A percentile compares a stretch with the other conserved stretches of the same genome.
phyloP scores from a whole-genome alignment of 1,140 invertebrate species.

The Cyphomyrmex costatus region DNA sequence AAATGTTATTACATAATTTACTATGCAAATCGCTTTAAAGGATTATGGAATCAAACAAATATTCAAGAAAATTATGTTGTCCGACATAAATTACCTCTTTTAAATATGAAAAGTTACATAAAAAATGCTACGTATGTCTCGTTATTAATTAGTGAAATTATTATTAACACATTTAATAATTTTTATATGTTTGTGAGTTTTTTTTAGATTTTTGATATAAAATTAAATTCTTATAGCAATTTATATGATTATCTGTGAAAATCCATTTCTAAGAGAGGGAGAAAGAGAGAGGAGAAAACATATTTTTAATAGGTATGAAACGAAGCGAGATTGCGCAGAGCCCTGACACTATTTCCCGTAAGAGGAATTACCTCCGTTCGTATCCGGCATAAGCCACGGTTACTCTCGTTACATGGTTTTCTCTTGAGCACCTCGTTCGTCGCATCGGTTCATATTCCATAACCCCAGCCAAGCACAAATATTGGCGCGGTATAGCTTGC shows the following conservation, averaged over 20 bases:
- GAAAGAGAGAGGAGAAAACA: constrained; percentile 26
- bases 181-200: neutral
- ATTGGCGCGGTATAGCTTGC: constrained; percentile 32
- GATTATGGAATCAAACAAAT: neutral
- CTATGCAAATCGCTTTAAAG: neutral
- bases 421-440: constrained; percentile 42
- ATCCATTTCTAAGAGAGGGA: constrained; percentile 35
- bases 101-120: neutral
- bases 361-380: constrained; percentile 53
- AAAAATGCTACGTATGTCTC: neutral
- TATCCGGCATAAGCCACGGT: constrained; percentile 35
- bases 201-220: neutral
- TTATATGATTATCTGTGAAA: constrained; percentile 14
- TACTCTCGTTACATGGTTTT: constrained; percentile 45
- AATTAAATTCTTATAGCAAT: neutral
- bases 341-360: constrained; percentile 28
- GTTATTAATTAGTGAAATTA: neutral
- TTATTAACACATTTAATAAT: neutral
- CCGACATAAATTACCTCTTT: neutral
- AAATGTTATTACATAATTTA: constrained; percentile 26
- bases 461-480: constrained; percentile 42
- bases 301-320: constrained; percentile 52
- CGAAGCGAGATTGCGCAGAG: constrained; percentile 42
- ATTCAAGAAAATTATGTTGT: neutral
- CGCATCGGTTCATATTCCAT: constrained; percentile 17